Conservation (phyloP, 2,113 vertebrate species). For the Mugil cephalus region DNA sequence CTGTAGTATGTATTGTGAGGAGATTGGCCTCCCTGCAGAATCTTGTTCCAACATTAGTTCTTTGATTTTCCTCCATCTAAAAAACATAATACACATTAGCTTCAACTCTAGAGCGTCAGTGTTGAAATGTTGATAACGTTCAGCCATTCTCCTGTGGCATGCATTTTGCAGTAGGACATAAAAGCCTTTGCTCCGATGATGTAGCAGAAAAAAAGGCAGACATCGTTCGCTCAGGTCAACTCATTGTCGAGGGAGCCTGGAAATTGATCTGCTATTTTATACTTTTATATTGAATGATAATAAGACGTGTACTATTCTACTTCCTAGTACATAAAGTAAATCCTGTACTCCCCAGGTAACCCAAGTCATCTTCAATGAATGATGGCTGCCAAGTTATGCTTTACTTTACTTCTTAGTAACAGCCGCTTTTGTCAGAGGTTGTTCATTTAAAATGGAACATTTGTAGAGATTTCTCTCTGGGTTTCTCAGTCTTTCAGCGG, state of each 20-base stretch:
- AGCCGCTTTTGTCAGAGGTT: background rate
- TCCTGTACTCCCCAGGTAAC: background rate
- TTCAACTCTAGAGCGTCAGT: background rate
- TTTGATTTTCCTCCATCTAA: background rate
- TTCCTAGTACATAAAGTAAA: too few species aligned
- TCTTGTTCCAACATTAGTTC: background rate
- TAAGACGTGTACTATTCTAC: background rate
- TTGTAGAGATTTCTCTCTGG: background rate
- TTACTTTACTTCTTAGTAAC: background rate
- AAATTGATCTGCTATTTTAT: background rate
- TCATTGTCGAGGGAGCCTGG: background rate
- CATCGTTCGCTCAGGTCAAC: background rate
- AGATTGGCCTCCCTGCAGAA: background rate
- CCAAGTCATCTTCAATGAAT: background rate
- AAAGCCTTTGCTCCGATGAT: background rate
- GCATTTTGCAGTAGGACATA: conserved; percentile 37
- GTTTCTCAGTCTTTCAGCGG: background rate
- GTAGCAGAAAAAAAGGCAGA: background rate
- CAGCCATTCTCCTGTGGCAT: conserved; percentile 42
- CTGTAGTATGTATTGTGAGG: conserved; percentile 23
- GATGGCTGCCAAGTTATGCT: background rate
- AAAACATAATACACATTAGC: background rate
- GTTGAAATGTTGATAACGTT: conserved; percentile 28
- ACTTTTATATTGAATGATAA: background rate
- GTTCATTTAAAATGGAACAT: too few species aligned